These are phyloP conservation scores for Scotopteryx bipunctaria DNA, from an alignment of 2,888 invertebrate species.

Conservation along the genomic window DNA sequence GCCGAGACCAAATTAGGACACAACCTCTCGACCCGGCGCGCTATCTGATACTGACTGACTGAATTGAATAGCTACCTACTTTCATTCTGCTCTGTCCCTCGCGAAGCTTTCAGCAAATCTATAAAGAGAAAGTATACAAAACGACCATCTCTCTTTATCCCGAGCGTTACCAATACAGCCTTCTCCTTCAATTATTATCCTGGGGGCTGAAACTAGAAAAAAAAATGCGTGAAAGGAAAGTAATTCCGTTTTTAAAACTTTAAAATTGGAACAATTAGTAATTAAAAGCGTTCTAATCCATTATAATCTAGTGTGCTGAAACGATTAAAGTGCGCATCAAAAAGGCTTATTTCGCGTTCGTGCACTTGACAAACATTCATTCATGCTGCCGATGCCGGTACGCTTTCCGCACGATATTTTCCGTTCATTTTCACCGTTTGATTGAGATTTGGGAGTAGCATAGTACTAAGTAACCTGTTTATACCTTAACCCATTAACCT, in stretches of 20 bases:
- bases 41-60: constrained; percentile 41
- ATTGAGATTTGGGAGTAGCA: no score
- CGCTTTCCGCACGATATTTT: no score
- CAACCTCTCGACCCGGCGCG: constrained; percentile 29
- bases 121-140: constrained; percentile 71
- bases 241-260: constrained; percentile 13
- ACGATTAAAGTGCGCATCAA: no score
- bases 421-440: no score
- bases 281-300: no score
- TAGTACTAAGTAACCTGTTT: no score
- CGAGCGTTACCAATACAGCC: constrained; percentile 27
- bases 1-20: constrained; percentile 12
- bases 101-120: constrained; percentile 74
- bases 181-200: constrained; percentile 60
- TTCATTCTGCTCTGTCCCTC: constrained; percentile 10
- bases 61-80: constrained; percentile 28
- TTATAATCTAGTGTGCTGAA: no score
- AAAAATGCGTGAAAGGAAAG: constrained; percentile 51
- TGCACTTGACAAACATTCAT: no score
- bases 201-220: constrained; percentile 46
- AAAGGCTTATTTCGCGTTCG: no score
- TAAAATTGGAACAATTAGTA: neutral
- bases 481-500: no score
- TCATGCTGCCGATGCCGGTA: no score
- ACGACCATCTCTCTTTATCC: constrained; percentile 49